Base-by-base conservation (phyloP, 2,797 vertebrate genomes). In the Tragopan temminckii region DNA sequence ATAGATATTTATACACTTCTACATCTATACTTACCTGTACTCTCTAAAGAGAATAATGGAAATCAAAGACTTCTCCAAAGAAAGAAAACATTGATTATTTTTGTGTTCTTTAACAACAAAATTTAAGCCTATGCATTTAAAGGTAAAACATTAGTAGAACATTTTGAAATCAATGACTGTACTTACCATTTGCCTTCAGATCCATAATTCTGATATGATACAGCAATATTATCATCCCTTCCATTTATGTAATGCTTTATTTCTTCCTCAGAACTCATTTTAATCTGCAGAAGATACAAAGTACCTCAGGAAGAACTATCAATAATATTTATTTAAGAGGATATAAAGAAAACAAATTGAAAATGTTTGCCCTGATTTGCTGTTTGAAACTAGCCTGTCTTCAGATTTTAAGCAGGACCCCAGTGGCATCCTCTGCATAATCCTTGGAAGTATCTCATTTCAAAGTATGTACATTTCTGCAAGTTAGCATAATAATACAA, bases 121-220 rank as follows among this genome's bases (percentile, higher is more conserved):
- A 43, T 64, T 75, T 53, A 76, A 40, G 31, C 10, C 19, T 53
- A 15, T 33, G 36, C 7, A 61, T 24, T 36, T 53, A 29, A 64
- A 70, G 7, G 21, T 61, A 40, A 53, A 50, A 71, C 25, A 48
- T 13, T 25, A 53, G 13, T 42, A 83, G 33, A 52, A 63, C 57
- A 52, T 35, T 85, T 55, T 71, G 31, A 89, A 80, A 75, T 57
- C 59, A 40, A 31, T 19, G 27, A 18, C 17, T 46, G 23, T 62
- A 90, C 68, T 89, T 85, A 92, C 86, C 40, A 45, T 92, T 89
- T 85, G 48, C 38, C 38, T 84, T 80, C 45, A 45, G 45, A 38
- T 38, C 40, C 50, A 36, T 53, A 74, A 62, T 57, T 53, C 50
- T 84, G 53, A 36, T 70, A 70, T 7, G 45, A 24, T 27, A 53